Base-by-base conservation (phyloP, 2,113 vertebrate species). In the Alligator mississippiensis region DNA sequence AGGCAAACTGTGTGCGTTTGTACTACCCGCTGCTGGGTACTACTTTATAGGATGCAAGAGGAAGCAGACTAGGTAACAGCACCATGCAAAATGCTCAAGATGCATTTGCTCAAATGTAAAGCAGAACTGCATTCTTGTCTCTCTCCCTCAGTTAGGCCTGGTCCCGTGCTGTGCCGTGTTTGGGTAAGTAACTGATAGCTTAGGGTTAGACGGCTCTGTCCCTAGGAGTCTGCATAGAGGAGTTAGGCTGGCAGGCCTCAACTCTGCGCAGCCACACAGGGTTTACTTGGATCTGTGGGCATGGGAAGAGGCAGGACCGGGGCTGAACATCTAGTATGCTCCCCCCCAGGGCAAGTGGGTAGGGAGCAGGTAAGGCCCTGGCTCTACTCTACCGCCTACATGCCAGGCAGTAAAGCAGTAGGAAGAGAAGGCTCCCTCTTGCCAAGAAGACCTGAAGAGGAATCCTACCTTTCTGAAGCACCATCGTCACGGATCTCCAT, bases 211-310 rank as follows among this genome's bases (percentile, higher is more conserved):
- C 11, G 30, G 7, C 66, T n/a, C 17, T 68, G 19, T 21, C 68
- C 84, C 0, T 0, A 92, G 84, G 47, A 63, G 60, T 17, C n/a
- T 60, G 66, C 66, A 57, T 38, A 82, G 72, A 90, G 91, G 92
- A 95, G 83, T 70, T 25, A 84, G 91, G 60, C 74, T 83, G 92
- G 84, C 76, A 87, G 84, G 18, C 81, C 72, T 61, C 59, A 2
- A 0, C 0, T 0, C 82, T 57, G 68, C 0, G 0, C 30, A 57
- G 82, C 10, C 12, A 3, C 2, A 3, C 6, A 11, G 19, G 47
- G 72, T 80, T 55, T 81, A 54, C 80, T 4, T 2, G 63, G 80
- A 79, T 85, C 77, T 85, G 60, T 24, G 61, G 34, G 30, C 68
- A 34, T 22, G 21, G 17, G 55, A 75, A 82, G 75, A 9, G 6